phyloP scores from a whole-genome alignment of 2,888 invertebrate genomes.

The Cryptocephalus moraei region DNA sequence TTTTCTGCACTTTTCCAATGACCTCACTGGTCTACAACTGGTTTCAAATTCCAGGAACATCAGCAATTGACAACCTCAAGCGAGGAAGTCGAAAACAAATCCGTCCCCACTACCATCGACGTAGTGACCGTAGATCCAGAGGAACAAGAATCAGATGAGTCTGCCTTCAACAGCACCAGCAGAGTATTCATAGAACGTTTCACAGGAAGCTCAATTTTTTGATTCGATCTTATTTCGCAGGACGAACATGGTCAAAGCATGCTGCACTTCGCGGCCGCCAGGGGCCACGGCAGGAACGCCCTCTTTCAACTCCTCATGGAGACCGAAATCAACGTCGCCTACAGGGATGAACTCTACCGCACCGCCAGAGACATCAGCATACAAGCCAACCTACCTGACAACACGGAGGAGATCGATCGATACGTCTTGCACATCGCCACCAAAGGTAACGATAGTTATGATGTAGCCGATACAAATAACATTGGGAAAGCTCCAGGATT shows the following conservation, averaged over 20 bases:
- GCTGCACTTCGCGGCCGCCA: slow-evolving; percentile 78
- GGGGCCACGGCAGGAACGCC: slow-evolving; percentile 70
- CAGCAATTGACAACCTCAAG: slow-evolving; percentile 30
- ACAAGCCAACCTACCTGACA: slow-evolving; percentile 66
- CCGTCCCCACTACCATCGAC: slow-evolving; percentile 43
- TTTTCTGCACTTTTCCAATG: background rate
- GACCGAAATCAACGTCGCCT: slow-evolving; percentile 68
- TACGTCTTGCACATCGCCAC: slow-evolving; percentile 70
- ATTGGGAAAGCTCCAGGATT: no score
- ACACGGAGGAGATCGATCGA: slow-evolving; percentile 72
- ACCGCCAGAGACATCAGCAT: slow-evolving; percentile 80
- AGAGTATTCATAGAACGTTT: slow-evolving; percentile 37
- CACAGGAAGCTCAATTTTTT: background rate
- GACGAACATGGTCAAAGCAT: slow-evolving; percentile 87
- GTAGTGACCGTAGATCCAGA: slow-evolving; percentile 49
- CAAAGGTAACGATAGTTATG: slow-evolving; percentile 46
- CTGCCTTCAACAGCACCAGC: slow-evolving; percentile 51
- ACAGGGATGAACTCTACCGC: slow-evolving; percentile 75
- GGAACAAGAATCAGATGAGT: slow-evolving; percentile 39
- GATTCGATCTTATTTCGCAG: slow-evolving; percentile 35
- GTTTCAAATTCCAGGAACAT: slow-evolving; percentile 7
- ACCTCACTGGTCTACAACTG: background rate
- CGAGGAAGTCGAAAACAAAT: slow-evolving; percentile 25
- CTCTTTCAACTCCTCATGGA: slow-evolving; percentile 72
- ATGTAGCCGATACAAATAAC: no score